Conservation (phyloP, 2,797 vertebrate species). For the Novumbra hubbsi region DNA sequence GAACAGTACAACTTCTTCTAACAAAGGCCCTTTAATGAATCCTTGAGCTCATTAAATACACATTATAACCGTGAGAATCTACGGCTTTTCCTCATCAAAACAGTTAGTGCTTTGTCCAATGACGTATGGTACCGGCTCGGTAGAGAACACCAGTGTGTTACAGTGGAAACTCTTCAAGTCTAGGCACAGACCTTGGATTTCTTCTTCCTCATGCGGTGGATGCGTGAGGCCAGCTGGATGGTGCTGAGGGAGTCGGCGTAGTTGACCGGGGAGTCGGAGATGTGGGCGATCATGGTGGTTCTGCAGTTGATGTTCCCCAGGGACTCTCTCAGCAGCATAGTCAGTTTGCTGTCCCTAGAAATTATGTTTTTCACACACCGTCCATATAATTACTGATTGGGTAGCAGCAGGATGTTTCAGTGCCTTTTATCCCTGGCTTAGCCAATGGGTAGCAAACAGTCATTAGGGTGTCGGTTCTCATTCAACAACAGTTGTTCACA, state of each 20-base stretch:
- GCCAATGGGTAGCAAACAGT: background rate
- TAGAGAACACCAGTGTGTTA: background rate
- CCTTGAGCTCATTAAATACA: background rate
- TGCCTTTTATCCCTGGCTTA: slow-evolving; percentile 18
- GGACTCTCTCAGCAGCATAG: slow-evolving; percentile 92
- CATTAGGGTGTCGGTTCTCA: background rate
- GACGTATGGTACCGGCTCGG: background rate
- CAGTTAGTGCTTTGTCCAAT: background rate
- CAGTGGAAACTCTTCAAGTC: background rate
- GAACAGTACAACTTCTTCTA: slow-evolving; percentile 24
- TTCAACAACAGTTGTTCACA: background rate
- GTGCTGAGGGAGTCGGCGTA: slow-evolving; percentile 93
- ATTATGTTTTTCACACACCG: slow-evolving; percentile 30
- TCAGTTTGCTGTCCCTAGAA: slow-evolving; percentile 94
- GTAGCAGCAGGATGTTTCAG: slow-evolving; percentile 27
- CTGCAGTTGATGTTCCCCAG: slow-evolving; percentile 94
- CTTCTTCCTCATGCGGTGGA: slow-evolving; percentile 96
- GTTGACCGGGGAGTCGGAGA: slow-evolving; percentile 87
- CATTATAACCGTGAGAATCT: background rate
- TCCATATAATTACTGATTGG: slow-evolving; percentile 25
- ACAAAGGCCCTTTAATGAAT: slow-evolving; percentile 16
- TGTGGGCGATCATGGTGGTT: slow-evolving; percentile 96
- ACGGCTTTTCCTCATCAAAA: background rate
- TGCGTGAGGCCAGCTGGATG: slow-evolving; percentile 93
- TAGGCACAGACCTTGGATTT: slow-evolving; percentile 85